Evolutionary conservation across 2,888 invertebrate genomes (phyloP), one percentile per base, ranked within the genome.

Genomic region (Tachina grossa): DNA sequence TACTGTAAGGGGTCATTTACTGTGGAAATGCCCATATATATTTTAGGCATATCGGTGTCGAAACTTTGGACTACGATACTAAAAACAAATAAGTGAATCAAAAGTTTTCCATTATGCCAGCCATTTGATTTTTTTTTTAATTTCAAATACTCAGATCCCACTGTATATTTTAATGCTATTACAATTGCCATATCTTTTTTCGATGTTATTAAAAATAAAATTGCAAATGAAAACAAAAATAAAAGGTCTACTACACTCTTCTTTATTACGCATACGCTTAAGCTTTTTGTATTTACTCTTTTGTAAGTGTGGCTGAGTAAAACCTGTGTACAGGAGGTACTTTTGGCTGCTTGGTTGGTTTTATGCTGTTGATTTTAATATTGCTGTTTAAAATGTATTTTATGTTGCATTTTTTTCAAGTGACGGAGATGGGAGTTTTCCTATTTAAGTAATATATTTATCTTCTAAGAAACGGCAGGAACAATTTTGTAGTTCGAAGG

Each of bases 301-400:
- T 49, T 65, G 47, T 65, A 72, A 65, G 39, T 65, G 47, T 47
- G 47, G 16, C 43, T 72, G 55, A n/a, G 13, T 65, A 59, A 77
- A 68, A 68, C n/a, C n/a, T n/a, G n/a, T n/a, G n/a, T n/a, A 39
- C 43, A n/a, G 72, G 65, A 72, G 72, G 72, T 41, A 65, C 72
- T 65, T 72, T 77, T 59, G 59, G 39, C 55, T 72, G 80, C 39
- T 47, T 75, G 80, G 47, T 47, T 81, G 53, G 22, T 49, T 74
- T 63, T 45, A 41, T 69, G 47, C 49, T 69, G n/a, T n/a, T 31
- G 75, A 59, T 68, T 77, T 77, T 69, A 68, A 69, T 77, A 68
- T 59, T 77, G 59, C 41, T 68, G 47, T 51, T 51, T 19, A 59
- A 59, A 68, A 51, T 11, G 59, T 16, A 68, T 59, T 77, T 77